These are phyloP conservation scores for Eupithecia subfuscata DNA, from an alignment of 2,888 invertebrate species.

Conservation along the genomic window DNA sequence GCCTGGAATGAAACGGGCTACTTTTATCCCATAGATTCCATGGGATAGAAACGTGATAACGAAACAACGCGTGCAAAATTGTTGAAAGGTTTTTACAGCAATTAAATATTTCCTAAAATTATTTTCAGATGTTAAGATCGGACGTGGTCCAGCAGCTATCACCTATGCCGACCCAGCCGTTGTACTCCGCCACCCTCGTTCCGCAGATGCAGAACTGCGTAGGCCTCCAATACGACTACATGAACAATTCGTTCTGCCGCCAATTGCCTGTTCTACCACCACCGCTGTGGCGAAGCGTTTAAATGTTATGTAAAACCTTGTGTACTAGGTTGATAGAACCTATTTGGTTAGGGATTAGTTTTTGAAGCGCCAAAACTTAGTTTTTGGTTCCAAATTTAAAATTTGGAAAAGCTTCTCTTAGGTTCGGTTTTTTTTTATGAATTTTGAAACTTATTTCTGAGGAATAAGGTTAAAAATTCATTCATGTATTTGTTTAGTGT, in stretches of 20 bases:
- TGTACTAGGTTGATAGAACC: background rate
- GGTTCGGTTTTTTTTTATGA: slow-evolving; percentile 17
- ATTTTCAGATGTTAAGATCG: slow-evolving; percentile 60
- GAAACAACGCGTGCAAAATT: too few relatives aligned
- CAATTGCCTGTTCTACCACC: slow-evolving; percentile 58
- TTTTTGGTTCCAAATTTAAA: background rate
- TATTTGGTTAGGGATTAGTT: background rate
- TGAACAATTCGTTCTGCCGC: slow-evolving; percentile 52
- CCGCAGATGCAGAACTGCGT: slow-evolving; percentile 56
- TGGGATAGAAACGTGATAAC: too few relatives aligned
- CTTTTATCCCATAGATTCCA: too few relatives aligned
- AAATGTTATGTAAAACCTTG: slow-evolving; percentile 28
- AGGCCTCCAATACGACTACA: slow-evolving; percentile 60
- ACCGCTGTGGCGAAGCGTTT: slow-evolving; percentile 61
- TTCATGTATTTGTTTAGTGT: slow-evolving; percentile 17
- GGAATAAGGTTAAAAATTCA: slow-evolving; percentile 41
- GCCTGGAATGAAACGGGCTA: too few relatives aligned
- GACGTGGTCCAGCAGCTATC: slow-evolving; percentile 60
- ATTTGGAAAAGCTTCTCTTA: slow-evolving; percentile 11
- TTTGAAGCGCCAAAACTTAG: background rate
- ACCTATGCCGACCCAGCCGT: slow-evolving; percentile 45
- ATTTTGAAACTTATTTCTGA: slow-evolving; percentile 47
- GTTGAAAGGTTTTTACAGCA: too few relatives aligned
- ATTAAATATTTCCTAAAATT: slow-evolving; percentile 29
- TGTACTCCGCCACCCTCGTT: slow-evolving; percentile 56